These are phyloP conservation scores for Eonycteris spelaea DNA, from an alignment of 2,113 vertebrate species.

Conservation along the genomic window DNA sequence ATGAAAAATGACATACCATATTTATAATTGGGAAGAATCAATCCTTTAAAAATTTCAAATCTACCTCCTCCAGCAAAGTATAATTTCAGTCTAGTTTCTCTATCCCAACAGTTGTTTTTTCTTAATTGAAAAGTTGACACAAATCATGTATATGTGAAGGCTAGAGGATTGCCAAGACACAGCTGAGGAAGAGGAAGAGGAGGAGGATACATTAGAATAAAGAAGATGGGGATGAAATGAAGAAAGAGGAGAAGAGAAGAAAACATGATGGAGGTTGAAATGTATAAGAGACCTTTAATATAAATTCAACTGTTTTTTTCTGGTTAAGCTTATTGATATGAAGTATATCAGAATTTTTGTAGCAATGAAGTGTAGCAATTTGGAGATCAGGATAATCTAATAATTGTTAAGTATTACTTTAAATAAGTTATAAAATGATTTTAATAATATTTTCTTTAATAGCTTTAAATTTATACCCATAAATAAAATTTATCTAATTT, in stretches of 20 bases:
- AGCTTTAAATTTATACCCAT: too few species aligned
- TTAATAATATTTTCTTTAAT: too few species aligned
- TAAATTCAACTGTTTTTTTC: neutral
- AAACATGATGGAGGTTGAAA: neutral
- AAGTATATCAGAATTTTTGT: neutral
- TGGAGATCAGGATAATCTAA: neutral
- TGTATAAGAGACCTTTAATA: neutral
- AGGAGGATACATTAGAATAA: neutral
- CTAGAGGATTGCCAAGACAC: neutral
- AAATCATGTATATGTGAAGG: neutral
- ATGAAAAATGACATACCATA: neutral
- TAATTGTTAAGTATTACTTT: neutral
- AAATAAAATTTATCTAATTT: too few species aligned
- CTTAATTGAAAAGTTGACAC: neutral
- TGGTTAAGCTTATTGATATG: neutral
- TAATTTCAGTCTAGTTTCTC: neutral
- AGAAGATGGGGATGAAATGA: neutral
- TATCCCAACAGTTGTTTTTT: neutral
- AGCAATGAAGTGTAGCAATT: neutral
- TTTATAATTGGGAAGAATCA: neutral
- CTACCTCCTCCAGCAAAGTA: neutral
- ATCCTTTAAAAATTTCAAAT: neutral
- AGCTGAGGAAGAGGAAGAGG: neutral
- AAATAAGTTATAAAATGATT: neutral
- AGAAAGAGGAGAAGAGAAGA: neutral